Conservation (phyloP, 2,888 invertebrate species). For the Mimas tiliae region DNA sequence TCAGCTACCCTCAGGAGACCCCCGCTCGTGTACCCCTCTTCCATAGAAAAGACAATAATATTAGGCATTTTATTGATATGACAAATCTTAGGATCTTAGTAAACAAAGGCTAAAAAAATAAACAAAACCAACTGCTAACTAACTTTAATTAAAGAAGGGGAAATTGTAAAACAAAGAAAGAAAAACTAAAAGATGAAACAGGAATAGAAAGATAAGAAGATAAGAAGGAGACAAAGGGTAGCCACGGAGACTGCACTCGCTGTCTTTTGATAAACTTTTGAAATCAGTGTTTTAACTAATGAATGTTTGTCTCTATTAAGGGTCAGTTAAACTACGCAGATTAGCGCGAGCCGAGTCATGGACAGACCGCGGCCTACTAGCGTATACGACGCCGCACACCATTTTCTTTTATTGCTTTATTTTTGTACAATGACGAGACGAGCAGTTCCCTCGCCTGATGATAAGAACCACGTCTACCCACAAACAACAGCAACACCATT, state of each 20-base stretch:
- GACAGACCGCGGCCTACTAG: too few relatives aligned
- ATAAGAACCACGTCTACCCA: too few relatives aligned
- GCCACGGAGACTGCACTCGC: neutral
- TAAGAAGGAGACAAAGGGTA: neutral
- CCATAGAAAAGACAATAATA: too few relatives aligned
- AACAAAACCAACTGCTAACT: conserved; percentile 32
- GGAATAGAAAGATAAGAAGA: conserved; percentile 8
- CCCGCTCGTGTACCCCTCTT: too few relatives aligned
- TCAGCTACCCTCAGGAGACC: too few relatives aligned
- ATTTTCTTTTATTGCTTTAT: too few relatives aligned
- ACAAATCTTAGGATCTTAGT: neutral
- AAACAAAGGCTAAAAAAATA: conserved; percentile 16
- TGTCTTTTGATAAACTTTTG: conserved; percentile 1
- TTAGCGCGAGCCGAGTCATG: too few relatives aligned
- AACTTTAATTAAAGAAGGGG: conserved; percentile 20
- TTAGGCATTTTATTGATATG: neutral
- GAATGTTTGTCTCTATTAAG: neutral
- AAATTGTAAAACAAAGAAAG: conserved; percentile 17
- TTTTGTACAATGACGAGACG: too few relatives aligned
- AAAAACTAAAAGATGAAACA: conserved; percentile 2
- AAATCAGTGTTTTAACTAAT: neutral
- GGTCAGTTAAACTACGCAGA: too few relatives aligned
- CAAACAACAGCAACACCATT: too few relatives aligned
- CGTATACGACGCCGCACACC: too few relatives aligned
- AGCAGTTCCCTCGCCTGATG: too few relatives aligned